Base-by-base conservation (phyloP, 2,888 invertebrate genomes). In the Tenthredo amoena region DNA sequence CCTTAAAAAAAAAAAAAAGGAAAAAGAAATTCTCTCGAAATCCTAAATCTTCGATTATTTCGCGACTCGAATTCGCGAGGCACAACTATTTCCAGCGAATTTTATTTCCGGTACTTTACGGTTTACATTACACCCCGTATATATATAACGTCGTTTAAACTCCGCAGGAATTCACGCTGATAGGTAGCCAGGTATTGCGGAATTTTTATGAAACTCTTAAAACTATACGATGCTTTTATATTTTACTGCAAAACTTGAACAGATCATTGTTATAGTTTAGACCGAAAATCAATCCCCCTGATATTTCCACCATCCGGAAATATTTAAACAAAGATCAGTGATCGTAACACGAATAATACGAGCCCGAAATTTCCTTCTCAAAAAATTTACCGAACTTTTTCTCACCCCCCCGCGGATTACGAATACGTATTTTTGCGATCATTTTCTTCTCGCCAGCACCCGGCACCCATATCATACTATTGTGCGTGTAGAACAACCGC, bases 201-300 rank as follows among this genome's bases (percentile, higher is more conserved):
- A 68, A 68, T 68, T 68, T 68, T 68, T 68, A 68, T 68, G 68
- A 68, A 68, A 68, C 34, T 34, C 68, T 34, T 68, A 68, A 68
- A 68, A 68, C 31, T 68, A 47, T 47, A 68, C 18, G 68, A 15
- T 68, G 68, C 68, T 68, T 55, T 55, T 68, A 31, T 31, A 26
- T 68, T 68, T 68, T 68, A 68, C 68, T 34, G 34, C 18, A 68
- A 68, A 68, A 68, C 68, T 68, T 68, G 18, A 68, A 31, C 9
- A 68, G 68, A 34, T 68, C 18, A 34, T 34, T 12, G 31, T 68
- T 10, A 62, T 62, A 68, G 31, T 68, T 68, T 18, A 10, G 1
- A 34, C 31, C 15, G 12, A 12, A 34, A 68, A 34, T 34, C 68
- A 34, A 68, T 62, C 3, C n/a, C 50, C 50, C 18, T n/a, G 1